Conservation (phyloP, 2,888 invertebrate species). For the Zaprionus obscuricornis region DNA sequence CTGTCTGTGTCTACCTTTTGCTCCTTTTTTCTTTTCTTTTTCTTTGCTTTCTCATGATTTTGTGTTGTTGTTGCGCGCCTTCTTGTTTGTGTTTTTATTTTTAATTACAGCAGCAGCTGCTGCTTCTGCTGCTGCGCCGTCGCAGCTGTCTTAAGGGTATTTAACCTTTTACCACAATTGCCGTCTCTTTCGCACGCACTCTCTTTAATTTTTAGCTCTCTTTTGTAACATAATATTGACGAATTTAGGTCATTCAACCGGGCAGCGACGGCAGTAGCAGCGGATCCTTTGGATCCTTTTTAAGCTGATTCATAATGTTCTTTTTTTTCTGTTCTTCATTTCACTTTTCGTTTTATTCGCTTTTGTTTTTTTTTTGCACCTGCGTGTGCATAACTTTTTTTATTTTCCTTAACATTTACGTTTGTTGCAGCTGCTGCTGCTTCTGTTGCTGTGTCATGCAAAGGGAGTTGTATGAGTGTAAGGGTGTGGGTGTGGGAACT, state of each 20-base stretch:
- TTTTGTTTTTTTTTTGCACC: slow-evolving; percentile 48
- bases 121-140: slow-evolving; percentile 58
- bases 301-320: slow-evolving; percentile 36
- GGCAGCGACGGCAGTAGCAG: background rate
- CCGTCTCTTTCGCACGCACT: slow-evolving; percentile 2
- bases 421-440: slow-evolving; percentile 52
- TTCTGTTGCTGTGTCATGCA: slow-evolving; percentile 1
- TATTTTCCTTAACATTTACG: no score
- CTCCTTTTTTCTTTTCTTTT: slow-evolving; percentile 28
- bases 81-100: slow-evolving; percentile 50
- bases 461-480: background rate
- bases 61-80: slow-evolving; percentile 8
- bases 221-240: slow-evolving; percentile 56
- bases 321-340: slow-evolving; percentile 10
- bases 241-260: slow-evolving; percentile 72
- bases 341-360: slow-evolving; percentile 5
- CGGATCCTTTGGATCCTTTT: slow-evolving; percentile 34
- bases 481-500: background rate
- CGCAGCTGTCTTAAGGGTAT: slow-evolving; percentile 66
- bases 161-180: slow-evolving; percentile 43
- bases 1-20: slow-evolving; percentile 31
- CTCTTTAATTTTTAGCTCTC: background rate
- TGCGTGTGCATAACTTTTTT: slow-evolving; percentile 28
- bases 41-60: background rate
- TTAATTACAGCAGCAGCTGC: slow-evolving; percentile 70